Base-by-base conservation (phyloP, 2,888 invertebrate species). In the Eretmocerus hayati region DNA sequence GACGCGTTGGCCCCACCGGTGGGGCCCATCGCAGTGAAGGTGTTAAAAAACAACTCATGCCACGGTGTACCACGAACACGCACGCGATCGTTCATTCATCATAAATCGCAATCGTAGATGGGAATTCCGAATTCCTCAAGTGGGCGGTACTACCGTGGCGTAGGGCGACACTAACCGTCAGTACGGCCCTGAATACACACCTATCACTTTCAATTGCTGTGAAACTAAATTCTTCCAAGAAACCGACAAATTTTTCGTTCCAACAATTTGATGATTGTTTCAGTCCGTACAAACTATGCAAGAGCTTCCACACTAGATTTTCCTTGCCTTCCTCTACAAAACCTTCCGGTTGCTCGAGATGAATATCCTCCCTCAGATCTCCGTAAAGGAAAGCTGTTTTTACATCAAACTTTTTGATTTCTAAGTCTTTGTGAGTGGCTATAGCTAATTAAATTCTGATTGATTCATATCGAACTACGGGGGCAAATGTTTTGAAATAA, bases 351-450 rank as follows among this genome's bases (percentile, higher is more conserved):
- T 26, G 37, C 16, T 49, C 48, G 55, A 59, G 57, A 19, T 51
- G 59, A 3, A 60, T 47, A 15, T 33, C 32, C 51, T 61, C 56
- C 16, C 45, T 22, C 13, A 61, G 38, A 21, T 54, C 39, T 22
- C 56, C 60, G 46, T 61, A 55, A 8, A 61, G 46, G 42, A 60
- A 62, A 9, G 57, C 59, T 41, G 58, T 60, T 41, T 57, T 54
- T 4, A 54, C 57, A 44, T 60, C 58, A 11, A 56, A 47, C 32
- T 60, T 58, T 18, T 49, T 41, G 8, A 58, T 46, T 13, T 46
- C 43, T 32, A 55, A 33, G 9, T 54, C 36, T 30, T 46, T 32
- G 31, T 55, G 26, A 13, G 48, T 53, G 13, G 56, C 52, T 8
- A 59, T 23, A 8, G 57, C 42, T 8, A 59, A 39, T 11, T 59